Percentiles rank a stretch among this genome's conserved stretches.
These are phyloP conservation scores for Tridacna crocea DNA, from an alignment of 2,888 invertebrate species.

Conservation along the genomic window DNA sequence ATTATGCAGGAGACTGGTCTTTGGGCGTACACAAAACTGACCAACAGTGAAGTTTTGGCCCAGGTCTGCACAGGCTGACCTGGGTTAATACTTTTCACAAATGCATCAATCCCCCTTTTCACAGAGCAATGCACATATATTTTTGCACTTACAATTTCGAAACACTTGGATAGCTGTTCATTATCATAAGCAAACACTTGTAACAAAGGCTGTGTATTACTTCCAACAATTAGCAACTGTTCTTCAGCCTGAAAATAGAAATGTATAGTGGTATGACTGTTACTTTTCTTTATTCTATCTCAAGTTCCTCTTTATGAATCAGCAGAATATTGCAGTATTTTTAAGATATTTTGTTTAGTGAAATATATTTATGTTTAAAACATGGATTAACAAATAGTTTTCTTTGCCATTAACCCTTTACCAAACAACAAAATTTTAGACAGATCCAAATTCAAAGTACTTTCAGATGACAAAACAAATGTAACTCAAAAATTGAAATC, in stretches of 20 bases:
- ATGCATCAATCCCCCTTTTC: too few species aligned
- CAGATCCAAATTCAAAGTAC: neutral
- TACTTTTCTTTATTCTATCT: neutral
- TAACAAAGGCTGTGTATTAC: conserved; percentile 75
- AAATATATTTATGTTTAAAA: too few species aligned
- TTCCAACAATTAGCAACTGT: conserved; percentile 73
- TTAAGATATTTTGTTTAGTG: too few species aligned
- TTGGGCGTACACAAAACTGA: too few species aligned
- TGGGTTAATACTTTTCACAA: too few species aligned
- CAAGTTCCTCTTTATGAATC: neutral
- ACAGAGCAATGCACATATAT: too few species aligned
- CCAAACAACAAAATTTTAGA: neutral
- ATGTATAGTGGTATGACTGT: neutral
- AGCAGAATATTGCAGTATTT: neutral
- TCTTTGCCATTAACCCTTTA: conserved; percentile 1
- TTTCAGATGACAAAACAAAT: neutral
- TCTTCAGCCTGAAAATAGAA: conserved; percentile 26
- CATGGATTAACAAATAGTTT: too few species aligned
- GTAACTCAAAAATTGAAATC: too few species aligned
- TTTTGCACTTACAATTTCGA: conserved; percentile 73
- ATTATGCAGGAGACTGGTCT: too few species aligned
- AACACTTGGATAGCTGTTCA: conserved; percentile 55
- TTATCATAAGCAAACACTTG: conserved; percentile 72
- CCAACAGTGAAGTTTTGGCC: too few species aligned
- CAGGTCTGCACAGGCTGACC: too few species aligned